Evolutionary conservation across 1,140 invertebrate genomes (phyloP), one percentile per base, ranked within the genome.

Genomic region (Heterodera carotae): DNA sequence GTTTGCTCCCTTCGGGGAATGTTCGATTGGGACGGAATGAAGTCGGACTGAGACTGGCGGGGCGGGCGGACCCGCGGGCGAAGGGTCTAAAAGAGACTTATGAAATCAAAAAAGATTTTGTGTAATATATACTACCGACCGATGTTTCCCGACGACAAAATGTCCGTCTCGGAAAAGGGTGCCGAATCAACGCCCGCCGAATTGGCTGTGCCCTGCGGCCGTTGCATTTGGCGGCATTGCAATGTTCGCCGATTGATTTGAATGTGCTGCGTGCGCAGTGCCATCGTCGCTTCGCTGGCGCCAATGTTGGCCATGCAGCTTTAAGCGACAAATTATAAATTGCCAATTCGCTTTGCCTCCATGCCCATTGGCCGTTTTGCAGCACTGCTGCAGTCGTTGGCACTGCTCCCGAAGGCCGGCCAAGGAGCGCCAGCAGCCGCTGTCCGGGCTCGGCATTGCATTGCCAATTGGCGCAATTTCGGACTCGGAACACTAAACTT

Each of bases 371-470:
- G 73, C 73, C 27, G 73, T 43, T 25, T 48, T 48, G 60, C 73
- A 75, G 68, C 73, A 75, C 60, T 75, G 29, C 29, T 67, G 73
- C 25, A 75, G 31, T n/a, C 56, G 8, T 10, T 64, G 73, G 33
- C 73, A 75, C 33, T 34, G 53, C 39, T 43, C 39, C 27, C 73
- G 25, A 27, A 75, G 39, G 15, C 62, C 39, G 60, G 73, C 73
- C 39, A 75, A 29, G 0, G 73, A 62, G 25, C 56, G 29, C 73
- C 73, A 75, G 60, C 73, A 75, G n/a, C 73, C 73, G 62, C n/a
- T 66, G 10, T 66, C 12, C 1, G 62, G 33, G 29, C 25, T 22
- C n/a, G 27, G 29, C 62, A 27, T 56, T 12, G 48, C 5, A 12
- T 5, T 22, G 48, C 48, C 48, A 22, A 56, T 56, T 0, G 48